phyloP scores from a whole-genome alignment of 2,113 vertebrate species.

The Trematocara nigrifrons region DNA sequence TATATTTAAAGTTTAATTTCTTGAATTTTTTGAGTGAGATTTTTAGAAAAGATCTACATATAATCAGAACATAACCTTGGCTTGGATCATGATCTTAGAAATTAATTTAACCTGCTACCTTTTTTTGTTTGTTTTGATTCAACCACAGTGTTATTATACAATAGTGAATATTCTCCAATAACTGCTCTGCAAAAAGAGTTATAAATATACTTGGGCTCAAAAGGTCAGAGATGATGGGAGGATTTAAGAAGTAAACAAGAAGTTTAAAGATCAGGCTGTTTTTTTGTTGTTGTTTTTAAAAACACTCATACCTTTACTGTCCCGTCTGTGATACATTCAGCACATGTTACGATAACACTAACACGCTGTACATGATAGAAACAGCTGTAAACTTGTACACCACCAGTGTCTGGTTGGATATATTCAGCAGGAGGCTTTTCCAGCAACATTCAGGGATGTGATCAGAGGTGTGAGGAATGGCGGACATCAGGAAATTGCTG shows the following conservation, averaged over 20 bases:
- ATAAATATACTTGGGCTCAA: conserved; percentile 2
- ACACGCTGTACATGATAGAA: conserved; percentile 11
- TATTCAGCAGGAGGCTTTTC: neutral
- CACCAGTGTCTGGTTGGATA: neutral
- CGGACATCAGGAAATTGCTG: neutral
- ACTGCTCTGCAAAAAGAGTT: neutral
- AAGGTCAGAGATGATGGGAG: neutral
- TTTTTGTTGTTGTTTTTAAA: neutral
- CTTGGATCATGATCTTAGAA: neutral
- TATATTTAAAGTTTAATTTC: neutral
- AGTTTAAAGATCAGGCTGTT: neutral
- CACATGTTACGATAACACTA: conserved; percentile 18
- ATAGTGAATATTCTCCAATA: neutral
- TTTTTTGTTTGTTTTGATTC: neutral
- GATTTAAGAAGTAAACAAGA: conserved; percentile 6
- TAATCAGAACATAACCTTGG: neutral
- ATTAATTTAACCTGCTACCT: neutral
- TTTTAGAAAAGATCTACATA: neutral
- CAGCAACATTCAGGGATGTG: neutral
- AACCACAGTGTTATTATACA: neutral
- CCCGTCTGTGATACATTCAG: conserved; percentile 12
- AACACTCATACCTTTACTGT: neutral
- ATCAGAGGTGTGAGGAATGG: neutral
- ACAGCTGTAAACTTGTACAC: conserved; percentile 50
- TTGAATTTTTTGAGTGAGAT: neutral